Evolutionary conservation across 2,797 vertebrate species (phyloP).

Genomic region (Enteromius viviparus): DNA sequence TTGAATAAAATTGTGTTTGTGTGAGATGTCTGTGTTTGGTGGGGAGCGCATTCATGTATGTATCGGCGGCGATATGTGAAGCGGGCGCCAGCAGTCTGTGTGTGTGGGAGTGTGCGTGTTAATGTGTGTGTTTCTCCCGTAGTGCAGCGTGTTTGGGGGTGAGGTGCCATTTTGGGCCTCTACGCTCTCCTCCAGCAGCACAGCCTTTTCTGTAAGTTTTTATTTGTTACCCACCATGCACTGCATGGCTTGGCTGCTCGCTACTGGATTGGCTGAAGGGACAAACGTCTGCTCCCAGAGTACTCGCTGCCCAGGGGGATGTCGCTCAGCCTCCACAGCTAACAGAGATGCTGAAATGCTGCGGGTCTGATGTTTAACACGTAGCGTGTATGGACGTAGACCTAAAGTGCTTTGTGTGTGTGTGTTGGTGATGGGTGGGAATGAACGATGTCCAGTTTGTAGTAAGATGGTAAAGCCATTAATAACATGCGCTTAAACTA

Average conservation of each 20-base stretch:
- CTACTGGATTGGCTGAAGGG: constrained; percentile 61
- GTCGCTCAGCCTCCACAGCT: constrained; percentile 15
- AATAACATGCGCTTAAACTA: constrained; percentile 27
- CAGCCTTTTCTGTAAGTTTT: constrained; percentile 76
- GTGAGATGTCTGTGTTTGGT: neutral
- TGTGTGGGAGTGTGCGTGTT: constrained; percentile 27
- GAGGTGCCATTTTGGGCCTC: constrained; percentile 79
- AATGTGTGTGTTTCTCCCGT: constrained; percentile 69
- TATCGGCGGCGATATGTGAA: neutral
- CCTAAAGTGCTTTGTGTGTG: constrained; percentile 21
- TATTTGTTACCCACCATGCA: constrained; percentile 71
- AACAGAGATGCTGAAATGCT: constrained; percentile 43
- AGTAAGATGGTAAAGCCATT: neutral
- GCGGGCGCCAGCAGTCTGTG: neutral
- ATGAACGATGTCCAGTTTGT: neutral
- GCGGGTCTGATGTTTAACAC: constrained; percentile 31
- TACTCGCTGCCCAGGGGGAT: constrained; percentile 33
- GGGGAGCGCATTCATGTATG: neutral
- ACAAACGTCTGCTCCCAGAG: constrained; percentile 41
- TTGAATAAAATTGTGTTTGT: constrained; percentile 51
- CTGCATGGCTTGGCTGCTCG: constrained; percentile 80
- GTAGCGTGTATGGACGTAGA: neutral
- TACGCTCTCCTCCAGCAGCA: constrained; percentile 75
- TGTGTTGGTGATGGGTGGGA: neutral
- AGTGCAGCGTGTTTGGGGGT: constrained; percentile 78